Percentiles rank a stretch among this genome's conserved stretches.
Conservation (phyloP, 2,888 invertebrate genomes). For the Lumbricus terrestris region DNA sequence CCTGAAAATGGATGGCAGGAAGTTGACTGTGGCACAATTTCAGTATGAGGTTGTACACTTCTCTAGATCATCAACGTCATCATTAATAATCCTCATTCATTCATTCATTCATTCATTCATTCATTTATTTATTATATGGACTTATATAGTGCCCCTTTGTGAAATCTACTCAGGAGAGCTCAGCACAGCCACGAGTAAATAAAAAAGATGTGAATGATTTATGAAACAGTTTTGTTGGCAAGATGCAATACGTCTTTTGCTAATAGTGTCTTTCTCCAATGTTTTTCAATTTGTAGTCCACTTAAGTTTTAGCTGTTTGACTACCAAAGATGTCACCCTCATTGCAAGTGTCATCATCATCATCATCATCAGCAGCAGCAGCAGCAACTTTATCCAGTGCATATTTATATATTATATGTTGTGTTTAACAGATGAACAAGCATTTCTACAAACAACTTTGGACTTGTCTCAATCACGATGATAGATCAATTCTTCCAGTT, state of each 20-base stretch:
- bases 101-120: too few species aligned
- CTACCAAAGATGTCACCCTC: neutral
- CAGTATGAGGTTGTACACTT: constrained; percentile 51
- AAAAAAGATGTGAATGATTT: too few species aligned
- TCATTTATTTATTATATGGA: too few species aligned
- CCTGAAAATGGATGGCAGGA: constrained; percentile 47
- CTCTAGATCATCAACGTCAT: neutral
- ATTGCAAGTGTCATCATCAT: too few species aligned
- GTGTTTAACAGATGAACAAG: constrained; percentile 45
- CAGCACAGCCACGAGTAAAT: too few species aligned
- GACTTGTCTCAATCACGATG: constrained; percentile 47
- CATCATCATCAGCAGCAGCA: neutral
- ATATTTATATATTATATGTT: too few species aligned
- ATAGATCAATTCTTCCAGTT: constrained; percentile 53
- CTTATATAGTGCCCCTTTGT: too few species aligned
- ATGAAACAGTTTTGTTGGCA: too few species aligned
- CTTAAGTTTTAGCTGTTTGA: neutral
- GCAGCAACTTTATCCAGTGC: neutral
- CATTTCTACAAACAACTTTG: constrained; percentile 49
- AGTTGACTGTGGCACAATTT: constrained; percentile 50
- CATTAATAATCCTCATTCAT: neutral
- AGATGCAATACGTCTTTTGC: neutral
- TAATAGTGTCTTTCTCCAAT: neutral
- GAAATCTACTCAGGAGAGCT: too few species aligned
- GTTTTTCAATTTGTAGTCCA: too few species aligned